Conservation (phyloP, 2,797 vertebrate genomes). For the Jordanella pulchra region DNA sequence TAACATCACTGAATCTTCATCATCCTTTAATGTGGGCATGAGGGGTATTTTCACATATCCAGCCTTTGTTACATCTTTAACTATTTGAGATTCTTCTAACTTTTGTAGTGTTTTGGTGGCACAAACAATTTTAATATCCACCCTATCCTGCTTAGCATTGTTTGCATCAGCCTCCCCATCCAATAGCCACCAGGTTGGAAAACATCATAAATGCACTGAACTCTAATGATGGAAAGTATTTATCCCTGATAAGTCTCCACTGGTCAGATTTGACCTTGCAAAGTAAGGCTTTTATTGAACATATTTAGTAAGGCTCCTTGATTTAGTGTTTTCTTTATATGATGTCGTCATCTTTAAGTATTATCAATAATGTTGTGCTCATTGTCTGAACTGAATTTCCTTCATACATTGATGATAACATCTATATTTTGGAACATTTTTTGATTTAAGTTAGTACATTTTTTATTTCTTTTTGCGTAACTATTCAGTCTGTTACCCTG, state of each 20-base stretch:
- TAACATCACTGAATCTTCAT: not conserved
- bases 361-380: not conserved
- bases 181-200: not conserved
- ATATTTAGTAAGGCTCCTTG: not conserved
- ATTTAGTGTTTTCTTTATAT: not conserved
- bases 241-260: not conserved
- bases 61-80: not conserved
- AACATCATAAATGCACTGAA: not conserved
- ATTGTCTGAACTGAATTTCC: not conserved
- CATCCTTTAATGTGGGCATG: not conserved
- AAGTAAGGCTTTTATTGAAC: not conserved
- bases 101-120: too few relatives aligned
- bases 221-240: not conserved
- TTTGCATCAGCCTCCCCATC: too few relatives aligned
- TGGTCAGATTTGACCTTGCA: not conserved
- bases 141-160: too few relatives aligned
- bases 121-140: too few relatives aligned
- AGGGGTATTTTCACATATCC: not conserved
- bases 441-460: too few relatives aligned
- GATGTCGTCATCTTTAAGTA: not conserved
- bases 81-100: too few relatives aligned
- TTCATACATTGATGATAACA: too few relatives aligned
- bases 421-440: not conserved
- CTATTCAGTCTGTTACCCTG: not conserved
- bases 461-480: not conserved